Base-by-base conservation (phyloP, 2,888 invertebrate genomes). In the Creontiades dilutus region DNA sequence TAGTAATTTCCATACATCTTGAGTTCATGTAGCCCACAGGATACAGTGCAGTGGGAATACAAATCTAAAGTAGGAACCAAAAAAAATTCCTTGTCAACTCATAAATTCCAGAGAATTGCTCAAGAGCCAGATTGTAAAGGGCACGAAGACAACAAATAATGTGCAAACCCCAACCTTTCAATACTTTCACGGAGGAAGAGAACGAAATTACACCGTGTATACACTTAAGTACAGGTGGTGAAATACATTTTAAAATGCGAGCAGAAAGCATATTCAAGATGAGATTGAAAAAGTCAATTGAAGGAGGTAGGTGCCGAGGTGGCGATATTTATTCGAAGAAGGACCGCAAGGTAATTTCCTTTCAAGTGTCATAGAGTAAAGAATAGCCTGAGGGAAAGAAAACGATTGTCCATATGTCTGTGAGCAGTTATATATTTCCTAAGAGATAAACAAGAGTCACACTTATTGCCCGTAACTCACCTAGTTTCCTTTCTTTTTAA, bases 401-500 rank as follows among this genome's bases (percentile, higher is more conserved):
- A 82, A 75, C 89, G 89, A 82, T 89, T 89, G 89, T 89, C 82
- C 89, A 82, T 89, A 47, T n/a, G 82, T 89, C 89, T 87, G 75
- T 61, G 76, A 47, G 81, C 89, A 82, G 81, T 89, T 89, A 89
- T 89, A 89, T 82, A 89, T 82, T 81, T 57, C 89, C 46, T 81
- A 13, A 82, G 82, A 89, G 89, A 89, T 89, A 89, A 89, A 89
- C 89, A 89, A 84, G 61, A 89, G 80, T 82, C 89, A 61, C 89
- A 89, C 89, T 89, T 89, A 89, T 89, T 89, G 89, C 82, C 47
- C 89, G 89, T 89, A 89, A 89, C 89, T 89, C 89, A 86, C 88
- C 76, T 80, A 76, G 47, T 88, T 88, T 78, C 80, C 75, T 16
- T 48, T 27, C 86, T 75, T 86, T 86, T 86, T 86, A 82, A 52